These are phyloP conservation scores for Chydorus sphaericus DNA, from an alignment of 2,888 invertebrate genomes.

Conservation along the genomic window DNA sequence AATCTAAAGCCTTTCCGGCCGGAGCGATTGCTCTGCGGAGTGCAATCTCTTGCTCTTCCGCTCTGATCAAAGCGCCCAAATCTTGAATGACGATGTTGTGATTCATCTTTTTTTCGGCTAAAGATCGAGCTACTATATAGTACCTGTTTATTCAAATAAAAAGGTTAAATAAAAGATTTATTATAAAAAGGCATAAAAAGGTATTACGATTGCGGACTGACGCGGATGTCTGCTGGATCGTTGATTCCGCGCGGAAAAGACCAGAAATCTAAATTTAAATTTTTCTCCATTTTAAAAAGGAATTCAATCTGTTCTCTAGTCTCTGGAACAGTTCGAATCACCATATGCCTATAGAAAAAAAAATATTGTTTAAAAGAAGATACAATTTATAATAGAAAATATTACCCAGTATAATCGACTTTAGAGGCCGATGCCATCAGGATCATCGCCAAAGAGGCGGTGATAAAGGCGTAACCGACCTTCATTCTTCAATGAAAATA, in stretches of 20 bases:
- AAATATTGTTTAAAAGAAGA: no score
- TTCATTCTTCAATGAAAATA: no score
- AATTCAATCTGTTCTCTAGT: not conserved
- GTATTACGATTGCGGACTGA: not conserved
- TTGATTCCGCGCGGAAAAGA: not conserved
- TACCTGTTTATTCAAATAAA: not conserved
- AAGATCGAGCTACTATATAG: not conserved
- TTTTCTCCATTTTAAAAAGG: not conserved
- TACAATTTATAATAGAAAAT: not conserved
- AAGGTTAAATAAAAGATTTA: not conserved
- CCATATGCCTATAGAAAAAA: not conserved
- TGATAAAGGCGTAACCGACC: no score
- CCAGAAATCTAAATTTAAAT: not conserved
- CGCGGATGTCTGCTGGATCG: not conserved
- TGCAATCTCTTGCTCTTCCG: not conserved
- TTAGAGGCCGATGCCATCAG: not conserved
- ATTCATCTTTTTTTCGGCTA: not conserved
- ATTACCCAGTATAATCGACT: not conserved
- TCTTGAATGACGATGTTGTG: not conserved
- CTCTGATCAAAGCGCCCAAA: not conserved
- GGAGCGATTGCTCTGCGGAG: not conserved
- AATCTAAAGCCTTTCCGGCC: conserved; percentile 14
- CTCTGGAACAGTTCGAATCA: conserved; percentile 36
- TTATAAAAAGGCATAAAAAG: not conserved
- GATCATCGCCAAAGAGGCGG: no score